phyloP scores from a whole-genome alignment of 1,140 invertebrate species.

The Sinella curviseta region DNA sequence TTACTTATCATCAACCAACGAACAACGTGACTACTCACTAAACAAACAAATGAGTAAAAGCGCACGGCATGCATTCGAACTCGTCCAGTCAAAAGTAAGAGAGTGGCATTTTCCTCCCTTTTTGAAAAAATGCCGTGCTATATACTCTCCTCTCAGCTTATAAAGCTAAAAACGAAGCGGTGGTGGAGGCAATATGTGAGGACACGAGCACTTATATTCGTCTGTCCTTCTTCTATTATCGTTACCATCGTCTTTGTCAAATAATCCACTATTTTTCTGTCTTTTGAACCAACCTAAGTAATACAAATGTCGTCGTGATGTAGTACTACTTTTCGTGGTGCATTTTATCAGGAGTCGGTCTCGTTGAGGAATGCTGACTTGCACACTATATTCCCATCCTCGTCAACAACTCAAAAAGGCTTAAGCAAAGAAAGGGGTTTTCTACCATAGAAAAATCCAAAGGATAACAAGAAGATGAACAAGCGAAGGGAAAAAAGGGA shows the following conservation, averaged over 20 bases:
- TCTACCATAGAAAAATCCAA: background rate
- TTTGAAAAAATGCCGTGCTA: constrained; percentile 1
- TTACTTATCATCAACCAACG: too few species aligned
- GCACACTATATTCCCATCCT: background rate
- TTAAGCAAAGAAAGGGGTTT: constrained; percentile 9
- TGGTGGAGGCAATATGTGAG: background rate
- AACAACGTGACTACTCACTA: constrained; percentile 23
- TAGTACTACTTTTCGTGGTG: background rate
- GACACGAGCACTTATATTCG: background rate
- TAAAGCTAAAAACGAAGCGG: too few species aligned
- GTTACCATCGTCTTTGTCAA: background rate
- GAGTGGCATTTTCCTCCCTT: background rate
- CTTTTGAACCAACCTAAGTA: background rate
- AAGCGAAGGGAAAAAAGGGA: too few species aligned
- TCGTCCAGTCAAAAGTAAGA: background rate
- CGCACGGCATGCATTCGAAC: background rate
- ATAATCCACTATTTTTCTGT: background rate
- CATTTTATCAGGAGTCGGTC: background rate
- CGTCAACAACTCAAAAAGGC: constrained; percentile 13
- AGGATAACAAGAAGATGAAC: background rate
- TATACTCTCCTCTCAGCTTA: too few species aligned
- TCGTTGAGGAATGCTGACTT: constrained; percentile 24
- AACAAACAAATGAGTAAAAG: constrained; percentile 24
- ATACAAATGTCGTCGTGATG: background rate
- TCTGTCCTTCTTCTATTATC: background rate